Conservation (phyloP, 2,888 invertebrate species). For the Agrilus mali region DNA sequence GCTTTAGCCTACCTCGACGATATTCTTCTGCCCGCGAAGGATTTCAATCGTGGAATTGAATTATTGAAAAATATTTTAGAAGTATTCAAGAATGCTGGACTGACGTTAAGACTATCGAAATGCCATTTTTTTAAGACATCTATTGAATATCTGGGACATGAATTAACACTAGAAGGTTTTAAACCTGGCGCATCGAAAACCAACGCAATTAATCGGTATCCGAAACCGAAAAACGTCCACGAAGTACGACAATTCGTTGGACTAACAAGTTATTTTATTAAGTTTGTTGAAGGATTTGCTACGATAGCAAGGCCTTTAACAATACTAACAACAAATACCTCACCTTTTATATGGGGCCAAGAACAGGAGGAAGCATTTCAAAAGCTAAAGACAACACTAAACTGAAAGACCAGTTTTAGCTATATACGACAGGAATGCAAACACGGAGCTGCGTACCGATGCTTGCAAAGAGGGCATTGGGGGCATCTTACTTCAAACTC, state of each 20-base stretch:
- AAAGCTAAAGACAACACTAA: constrained; percentile 10
- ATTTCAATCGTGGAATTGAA: too few species aligned
- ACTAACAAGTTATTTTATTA: constrained; percentile 16
- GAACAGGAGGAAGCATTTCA: constrained; percentile 13
- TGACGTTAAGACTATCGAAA: constrained; percentile 4
- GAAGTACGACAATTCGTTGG: constrained; percentile 1
- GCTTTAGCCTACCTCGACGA: too few species aligned
- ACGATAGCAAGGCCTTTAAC: constrained; percentile 14
- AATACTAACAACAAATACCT: constrained; percentile 12
- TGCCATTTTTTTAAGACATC: constrained; percentile 17
- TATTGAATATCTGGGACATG: constrained; percentile 22
- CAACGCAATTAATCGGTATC: not conserved
- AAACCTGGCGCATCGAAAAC: not conserved
- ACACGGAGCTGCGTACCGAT: constrained; percentile 16
- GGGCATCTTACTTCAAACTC: constrained; percentile 15
- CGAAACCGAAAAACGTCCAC: constrained; percentile 1
- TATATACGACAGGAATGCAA: constrained; percentile 12
- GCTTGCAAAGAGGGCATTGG: constrained; percentile 14
- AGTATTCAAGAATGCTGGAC: too few species aligned
- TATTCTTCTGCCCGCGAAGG: too few species aligned
- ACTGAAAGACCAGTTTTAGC: constrained; percentile 12
- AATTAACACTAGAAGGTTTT: constrained; percentile 16
- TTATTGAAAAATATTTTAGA: too few species aligned
- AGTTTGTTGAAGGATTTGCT: constrained; percentile 17
- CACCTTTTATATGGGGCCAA: constrained; percentile 11